Conservation (phyloP, 2,113 vertebrate genomes). For the Hystrix brachyura region DNA sequence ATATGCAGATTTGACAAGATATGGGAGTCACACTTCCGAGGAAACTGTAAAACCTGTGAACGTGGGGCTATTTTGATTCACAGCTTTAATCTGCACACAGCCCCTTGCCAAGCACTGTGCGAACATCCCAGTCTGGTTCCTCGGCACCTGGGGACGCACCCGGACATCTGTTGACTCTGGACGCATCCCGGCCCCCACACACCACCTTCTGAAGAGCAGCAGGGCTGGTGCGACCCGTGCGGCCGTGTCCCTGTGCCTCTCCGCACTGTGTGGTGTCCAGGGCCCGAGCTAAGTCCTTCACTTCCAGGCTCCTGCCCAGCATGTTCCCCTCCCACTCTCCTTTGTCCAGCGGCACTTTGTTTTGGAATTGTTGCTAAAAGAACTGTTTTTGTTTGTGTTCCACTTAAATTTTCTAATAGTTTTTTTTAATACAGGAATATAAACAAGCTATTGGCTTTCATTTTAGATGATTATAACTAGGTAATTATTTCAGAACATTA, state of each 20-base stretch:
- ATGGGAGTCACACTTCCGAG: not conserved
- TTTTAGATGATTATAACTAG: not conserved
- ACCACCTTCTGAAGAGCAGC: not conserved
- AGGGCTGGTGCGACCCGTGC: no score
- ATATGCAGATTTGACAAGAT: not conserved
- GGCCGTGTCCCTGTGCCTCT: accelerated
- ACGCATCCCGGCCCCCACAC: not conserved
- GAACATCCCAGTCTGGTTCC: not conserved
- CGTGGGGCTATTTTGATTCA: not conserved
- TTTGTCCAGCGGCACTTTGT: not conserved
- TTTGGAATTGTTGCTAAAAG: not conserved
- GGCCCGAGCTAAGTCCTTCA: no score
- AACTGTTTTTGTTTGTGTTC: not conserved
- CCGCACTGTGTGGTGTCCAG: not conserved
- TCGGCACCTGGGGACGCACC: not conserved
- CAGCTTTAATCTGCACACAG: not conserved
- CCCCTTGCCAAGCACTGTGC: not conserved
- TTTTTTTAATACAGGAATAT: not conserved
- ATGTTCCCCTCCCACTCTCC: not conserved
- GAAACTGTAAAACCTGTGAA: not conserved
- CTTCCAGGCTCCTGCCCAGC: not conserved
- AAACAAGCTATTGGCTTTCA: not conserved
- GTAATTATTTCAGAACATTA: conserved; percentile 22
- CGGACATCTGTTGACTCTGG: not conserved
- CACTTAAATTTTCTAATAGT: not conserved